Base-by-base conservation (phyloP, 2,113 vertebrate species). In the Donacobius atricapilla region DNA sequence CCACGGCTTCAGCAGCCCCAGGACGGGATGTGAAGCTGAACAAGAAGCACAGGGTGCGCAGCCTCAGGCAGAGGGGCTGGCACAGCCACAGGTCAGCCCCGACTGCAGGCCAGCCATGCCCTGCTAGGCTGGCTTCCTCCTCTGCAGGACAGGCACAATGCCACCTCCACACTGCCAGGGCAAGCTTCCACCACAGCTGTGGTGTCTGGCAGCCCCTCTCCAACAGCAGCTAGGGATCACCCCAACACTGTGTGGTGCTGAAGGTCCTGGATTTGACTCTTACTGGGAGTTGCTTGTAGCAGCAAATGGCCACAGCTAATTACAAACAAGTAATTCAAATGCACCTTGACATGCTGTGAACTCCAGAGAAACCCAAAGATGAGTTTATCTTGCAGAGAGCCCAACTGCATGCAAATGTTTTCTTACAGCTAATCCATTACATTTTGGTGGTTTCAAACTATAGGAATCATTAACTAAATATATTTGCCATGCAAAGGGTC, bases 31-130 rank as follows among this genome's bases (percentile, higher is more conserved):
- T 1, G 1, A 33, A 19, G 35, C 30, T 57, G 64, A 11, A 87
- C 44, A 56, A 3, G 0, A 2, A 17, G 25, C 42, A 91, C 20
- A 65, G 64, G 19, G 50, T 7, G 24, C 0, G 0, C 50, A 31
- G 65, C 60, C 77, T 15, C 58, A 1, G 48, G 50, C 60, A 60
- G 54, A 7, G 1, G 20, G 53, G 37, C 50, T 31, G 31, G 33
- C 9, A 3, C 6, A 86, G 30, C 13, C 63, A n/a, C 50, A 27
- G 22, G 20, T 11, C 54, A 56, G 63, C 23, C 19, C 11, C 44
- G 25, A 7, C 22, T 87, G 77, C 53, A 54, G 68, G 13, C 25
- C 51, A 18, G 8, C 7, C 30, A 24, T 9, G 11, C 30, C 58
- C 63, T 56, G 3, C 14, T 17, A 12, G 40, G 13, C 31, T 50